These are phyloP conservation scores for Phalangium opilio DNA, from an alignment of 2,888 invertebrate genomes.

Conservation along the genomic window DNA sequence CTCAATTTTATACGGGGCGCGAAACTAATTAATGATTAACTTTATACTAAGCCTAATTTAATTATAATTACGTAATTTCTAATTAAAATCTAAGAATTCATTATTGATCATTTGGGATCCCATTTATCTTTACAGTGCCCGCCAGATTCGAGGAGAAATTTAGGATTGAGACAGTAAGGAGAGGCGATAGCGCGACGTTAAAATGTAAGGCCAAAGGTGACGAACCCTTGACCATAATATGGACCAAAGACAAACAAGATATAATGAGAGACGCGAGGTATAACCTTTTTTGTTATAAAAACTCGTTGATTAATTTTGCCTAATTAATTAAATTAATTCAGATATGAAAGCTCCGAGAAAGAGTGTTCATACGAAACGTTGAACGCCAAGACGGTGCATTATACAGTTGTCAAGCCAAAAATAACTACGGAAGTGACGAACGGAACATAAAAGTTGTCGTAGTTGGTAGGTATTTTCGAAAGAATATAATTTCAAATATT, in stretches of 20 bases:
- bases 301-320: too few relatives aligned
- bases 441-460: conserved; percentile 19
- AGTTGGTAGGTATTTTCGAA: conserved; percentile 13
- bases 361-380: conserved; percentile 19
- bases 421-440: conserved; percentile 20
- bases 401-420: conserved; percentile 20
- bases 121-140: conserved; percentile 13
- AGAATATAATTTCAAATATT: background rate
- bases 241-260: conserved; percentile 29
- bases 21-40: too few relatives aligned
- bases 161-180: conserved; percentile 14
- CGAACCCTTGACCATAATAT: conserved; percentile 30
- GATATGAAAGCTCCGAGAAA: conserved; percentile 19
- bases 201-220: conserved; percentile 25
- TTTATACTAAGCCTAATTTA: too few relatives aligned
- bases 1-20: too few relatives aligned
- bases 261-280: too few relatives aligned
- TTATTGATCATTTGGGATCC: too few relatives aligned
- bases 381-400: conserved; percentile 20
- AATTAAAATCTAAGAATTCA: too few relatives aligned
- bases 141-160: conserved; percentile 18
- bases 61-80: too few relatives aligned
- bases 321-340: conserved; percentile 4
- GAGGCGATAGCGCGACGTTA: conserved; percentile 17
- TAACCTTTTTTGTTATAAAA: too few relatives aligned